phyloP scores from a whole-genome alignment of 2,113 vertebrate species.

The Pardalotus punctatus region DNA sequence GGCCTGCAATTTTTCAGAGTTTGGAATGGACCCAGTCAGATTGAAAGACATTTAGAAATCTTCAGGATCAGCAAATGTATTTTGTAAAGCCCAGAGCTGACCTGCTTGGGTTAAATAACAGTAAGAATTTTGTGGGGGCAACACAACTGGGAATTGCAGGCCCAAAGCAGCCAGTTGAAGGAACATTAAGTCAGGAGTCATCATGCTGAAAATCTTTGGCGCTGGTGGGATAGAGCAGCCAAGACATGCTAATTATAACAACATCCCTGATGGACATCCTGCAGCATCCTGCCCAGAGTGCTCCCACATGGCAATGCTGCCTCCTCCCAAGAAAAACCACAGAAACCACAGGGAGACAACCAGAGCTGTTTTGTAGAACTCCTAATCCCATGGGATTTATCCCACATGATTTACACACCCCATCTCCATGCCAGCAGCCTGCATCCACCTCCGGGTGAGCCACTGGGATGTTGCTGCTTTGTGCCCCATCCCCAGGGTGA shows the following conservation, averaged over 20 bases:
- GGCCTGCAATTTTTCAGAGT: neutral
- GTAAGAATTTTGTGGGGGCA: neutral
- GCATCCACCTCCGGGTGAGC: rapidly evolving
- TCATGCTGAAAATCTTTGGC: neutral
- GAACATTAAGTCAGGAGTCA: neutral
- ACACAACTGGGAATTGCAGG: neutral
- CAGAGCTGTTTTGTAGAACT: neutral
- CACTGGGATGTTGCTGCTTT: neutral
- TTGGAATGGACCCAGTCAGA: neutral
- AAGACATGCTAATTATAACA: neutral
- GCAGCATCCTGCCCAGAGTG: neutral
- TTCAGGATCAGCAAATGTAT: neutral
- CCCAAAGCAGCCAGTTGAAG: neutral
- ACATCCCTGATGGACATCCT: neutral
- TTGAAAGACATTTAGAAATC: neutral
- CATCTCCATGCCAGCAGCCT: neutral
- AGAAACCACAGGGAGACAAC: neutral
- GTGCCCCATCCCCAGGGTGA: neutral
- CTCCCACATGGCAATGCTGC: neutral
- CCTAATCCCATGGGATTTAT: neutral
- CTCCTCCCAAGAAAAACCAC: neutral
- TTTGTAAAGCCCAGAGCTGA: neutral
- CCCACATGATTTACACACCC: neutral
- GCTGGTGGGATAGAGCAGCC: neutral
- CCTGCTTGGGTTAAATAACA: neutral